phyloP scores from a whole-genome alignment of 2,888 invertebrate species.

The Epiperipatus broadwayi region DNA sequence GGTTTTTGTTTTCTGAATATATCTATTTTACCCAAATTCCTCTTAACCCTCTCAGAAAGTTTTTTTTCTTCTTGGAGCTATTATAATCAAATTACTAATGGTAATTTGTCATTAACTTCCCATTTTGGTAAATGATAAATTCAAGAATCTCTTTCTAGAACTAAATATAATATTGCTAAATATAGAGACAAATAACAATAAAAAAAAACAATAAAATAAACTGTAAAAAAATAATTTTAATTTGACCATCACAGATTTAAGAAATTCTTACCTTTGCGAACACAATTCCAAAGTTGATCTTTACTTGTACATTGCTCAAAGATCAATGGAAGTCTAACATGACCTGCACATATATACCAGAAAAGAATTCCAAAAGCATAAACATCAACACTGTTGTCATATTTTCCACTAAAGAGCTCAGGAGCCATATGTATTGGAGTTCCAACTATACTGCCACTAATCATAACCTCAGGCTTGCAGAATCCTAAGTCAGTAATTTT shows the following conservation, averaged over 20 bases:
- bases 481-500: conserved; percentile 72
- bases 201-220: no score
- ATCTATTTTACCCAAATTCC: no score
- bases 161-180: no score
- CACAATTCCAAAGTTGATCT: conserved; percentile 65
- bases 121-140: no score
- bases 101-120: no score
- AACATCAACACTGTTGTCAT: conserved; percentile 64
- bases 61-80: no score
- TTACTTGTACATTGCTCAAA: conserved; percentile 68
- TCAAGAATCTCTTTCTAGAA: no score
- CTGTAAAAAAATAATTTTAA: conserved; percentile 4
- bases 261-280: conserved; percentile 45
- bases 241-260: not conserved
- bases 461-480: conserved; percentile 71
- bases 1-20: no score
- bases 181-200: no score
- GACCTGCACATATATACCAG: conserved; percentile 73
- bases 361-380: conserved; percentile 76
- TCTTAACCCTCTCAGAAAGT: no score
- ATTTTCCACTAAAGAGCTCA: conserved; percentile 56
- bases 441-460: conserved; percentile 70
- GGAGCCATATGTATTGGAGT: conserved; percentile 83
- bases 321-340: conserved; percentile 51
- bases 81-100: no score